Evolutionary conservation across 2,888 invertebrate species (phyloP).

Genomic region (Tetramorium bicarinatum): DNA sequence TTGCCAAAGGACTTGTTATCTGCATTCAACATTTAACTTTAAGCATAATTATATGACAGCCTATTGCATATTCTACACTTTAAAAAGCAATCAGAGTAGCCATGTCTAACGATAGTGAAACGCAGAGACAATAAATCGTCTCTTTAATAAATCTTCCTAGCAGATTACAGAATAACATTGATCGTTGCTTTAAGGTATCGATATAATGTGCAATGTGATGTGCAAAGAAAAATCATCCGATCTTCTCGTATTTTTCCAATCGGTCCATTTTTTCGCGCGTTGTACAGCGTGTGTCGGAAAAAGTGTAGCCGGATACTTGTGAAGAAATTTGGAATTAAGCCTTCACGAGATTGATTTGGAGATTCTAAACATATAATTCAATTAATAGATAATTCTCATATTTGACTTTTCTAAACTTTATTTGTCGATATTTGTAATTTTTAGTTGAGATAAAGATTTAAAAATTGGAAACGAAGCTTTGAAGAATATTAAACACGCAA

Average conservation of each 20-base stretch:
- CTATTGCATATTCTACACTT: not conserved
- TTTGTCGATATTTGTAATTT: not conserved
- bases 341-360: not conserved
- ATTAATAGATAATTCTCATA: not conserved
- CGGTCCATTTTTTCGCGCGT: conserved; percentile 62
- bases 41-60: not conserved
- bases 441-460: not conserved
- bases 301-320: conserved; percentile 13
- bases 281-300: conserved; percentile 54
- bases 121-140: too few relatives aligned
- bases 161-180: conserved; percentile 9
- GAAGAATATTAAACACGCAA: not conserved
- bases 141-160: not conserved
- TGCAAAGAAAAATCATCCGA: conserved; percentile 22
- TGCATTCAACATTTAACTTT: conserved; percentile 9
- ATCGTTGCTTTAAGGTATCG: conserved; percentile 23
- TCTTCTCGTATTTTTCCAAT: conserved; percentile 50
- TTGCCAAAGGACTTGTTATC: not conserved
- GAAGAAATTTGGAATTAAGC: not conserved
- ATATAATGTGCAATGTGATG: conserved; percentile 1
- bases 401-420: conserved; percentile 8
- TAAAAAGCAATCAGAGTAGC: not conserved
- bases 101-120: not conserved
- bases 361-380: not conserved
- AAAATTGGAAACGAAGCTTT: not conserved